Evolutionary conservation across 2,797 vertebrate species (phyloP).

Genomic region (Vultur gryphus): DNA sequence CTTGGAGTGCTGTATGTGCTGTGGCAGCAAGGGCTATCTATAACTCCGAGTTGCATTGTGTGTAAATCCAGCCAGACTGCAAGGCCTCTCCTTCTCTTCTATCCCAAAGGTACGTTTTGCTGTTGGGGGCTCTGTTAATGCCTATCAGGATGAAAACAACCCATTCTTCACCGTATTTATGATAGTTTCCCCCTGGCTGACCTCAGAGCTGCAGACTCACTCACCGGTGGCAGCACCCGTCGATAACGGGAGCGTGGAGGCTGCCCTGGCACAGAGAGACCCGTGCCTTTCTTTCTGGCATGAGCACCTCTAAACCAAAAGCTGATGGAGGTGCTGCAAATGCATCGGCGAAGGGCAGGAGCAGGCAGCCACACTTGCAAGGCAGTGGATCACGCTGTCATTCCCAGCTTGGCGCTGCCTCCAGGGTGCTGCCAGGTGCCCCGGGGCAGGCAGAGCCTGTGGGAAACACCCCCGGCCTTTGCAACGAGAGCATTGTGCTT

Average conservation of each 20-base stretch:
- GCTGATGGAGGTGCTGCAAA: not conserved
- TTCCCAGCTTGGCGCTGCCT: not conserved
- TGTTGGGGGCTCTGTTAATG: not conserved
- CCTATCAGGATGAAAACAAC: not conserved
- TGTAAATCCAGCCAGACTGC: not conserved
- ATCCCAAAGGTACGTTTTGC: not conserved
- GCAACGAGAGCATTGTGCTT: not conserved
- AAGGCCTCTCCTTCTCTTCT: not conserved
- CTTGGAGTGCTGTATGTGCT: not conserved
- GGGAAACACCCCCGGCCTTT: not conserved
- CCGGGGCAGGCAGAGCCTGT: not conserved
- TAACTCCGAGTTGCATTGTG: not conserved
- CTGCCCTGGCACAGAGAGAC: not conserved
- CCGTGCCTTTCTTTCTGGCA: not conserved
- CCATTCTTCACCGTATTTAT: not conserved
- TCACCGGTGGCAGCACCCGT: not conserved
- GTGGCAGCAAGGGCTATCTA: not conserved
- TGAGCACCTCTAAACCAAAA: not conserved
- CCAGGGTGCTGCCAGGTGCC: not conserved
- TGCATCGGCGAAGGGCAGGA: not conserved
- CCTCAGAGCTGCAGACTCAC: accelerated
- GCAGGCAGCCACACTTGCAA: not conserved
- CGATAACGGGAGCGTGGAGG: not conserved
- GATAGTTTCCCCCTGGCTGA: not conserved
- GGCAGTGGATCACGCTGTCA: not conserved